phyloP scores from a whole-genome alignment of 2,113 vertebrate species.

The Otolemur garnettii region DNA sequence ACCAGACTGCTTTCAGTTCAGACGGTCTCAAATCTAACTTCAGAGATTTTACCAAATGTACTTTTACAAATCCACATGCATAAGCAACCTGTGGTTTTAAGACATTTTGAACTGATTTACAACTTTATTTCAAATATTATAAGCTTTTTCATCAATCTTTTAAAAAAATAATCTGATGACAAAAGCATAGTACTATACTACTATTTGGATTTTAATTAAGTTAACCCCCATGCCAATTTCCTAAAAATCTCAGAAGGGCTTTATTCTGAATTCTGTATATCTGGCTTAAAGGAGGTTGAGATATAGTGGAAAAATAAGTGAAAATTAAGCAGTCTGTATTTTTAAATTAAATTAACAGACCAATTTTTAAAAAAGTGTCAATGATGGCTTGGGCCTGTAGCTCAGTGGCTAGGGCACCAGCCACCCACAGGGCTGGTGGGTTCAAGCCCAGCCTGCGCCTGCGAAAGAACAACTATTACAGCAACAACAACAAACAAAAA shows the following conservation, averaged over 20 bases:
- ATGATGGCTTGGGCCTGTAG: neutral
- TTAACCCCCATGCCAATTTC: neutral
- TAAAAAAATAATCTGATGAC: slow-evolving; percentile 48
- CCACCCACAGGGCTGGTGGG: too few relatives aligned
- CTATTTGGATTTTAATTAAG: slow-evolving; percentile 45
- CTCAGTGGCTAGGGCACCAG: too few relatives aligned
- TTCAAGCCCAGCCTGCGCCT: too few relatives aligned
- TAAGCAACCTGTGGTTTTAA: neutral
- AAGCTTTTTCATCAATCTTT: slow-evolving; percentile 37
- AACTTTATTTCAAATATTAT: slow-evolving; percentile 47
- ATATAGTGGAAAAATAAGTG: slow-evolving; percentile 39
- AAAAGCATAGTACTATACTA: slow-evolving; percentile 33
- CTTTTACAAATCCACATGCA: neutral
- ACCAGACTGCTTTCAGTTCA: slow-evolving; percentile 15
- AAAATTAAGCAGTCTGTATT: slow-evolving; percentile 26
- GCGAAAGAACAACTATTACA: too few relatives aligned
- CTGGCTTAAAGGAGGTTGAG: slow-evolving; percentile 10
- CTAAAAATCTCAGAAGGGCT: neutral
- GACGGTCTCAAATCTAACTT: slow-evolving; percentile 29
- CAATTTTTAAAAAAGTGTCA: neutral
- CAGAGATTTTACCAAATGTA: slow-evolving; percentile 33
- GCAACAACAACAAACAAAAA: too few relatives aligned
- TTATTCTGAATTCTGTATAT: slow-evolving; percentile 47
- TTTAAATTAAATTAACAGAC: slow-evolving; percentile 53
- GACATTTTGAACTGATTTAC: slow-evolving; percentile 33